phyloP scores from a whole-genome alignment of 2,888 invertebrate genomes.

The Saturnia pavonia region DNA sequence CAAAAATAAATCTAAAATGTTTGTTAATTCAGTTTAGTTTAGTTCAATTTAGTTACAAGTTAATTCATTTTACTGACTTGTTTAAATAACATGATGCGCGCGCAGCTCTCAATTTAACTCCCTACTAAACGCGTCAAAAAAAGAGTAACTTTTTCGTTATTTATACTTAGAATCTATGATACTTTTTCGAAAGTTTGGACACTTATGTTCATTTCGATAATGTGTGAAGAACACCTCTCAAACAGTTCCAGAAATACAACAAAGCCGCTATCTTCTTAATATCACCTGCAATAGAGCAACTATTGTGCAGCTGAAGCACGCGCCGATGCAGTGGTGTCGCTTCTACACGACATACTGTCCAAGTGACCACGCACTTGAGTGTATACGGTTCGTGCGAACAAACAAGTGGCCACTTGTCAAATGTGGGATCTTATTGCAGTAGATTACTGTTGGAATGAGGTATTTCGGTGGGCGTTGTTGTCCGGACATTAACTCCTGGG shows the following conservation, averaged over 20 bases:
- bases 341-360: constrained; percentile 30
- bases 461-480: constrained; percentile 47
- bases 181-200: background rate
- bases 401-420: constrained; percentile 26
- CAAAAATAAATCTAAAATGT: too few relatives aligned
- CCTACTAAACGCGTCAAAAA: too few relatives aligned
- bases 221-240: background rate
- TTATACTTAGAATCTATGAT: background rate
- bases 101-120: too few relatives aligned
- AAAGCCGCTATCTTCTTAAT: constrained; percentile 5
- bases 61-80: too few relatives aligned
- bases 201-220: background rate
- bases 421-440: constrained; percentile 32
- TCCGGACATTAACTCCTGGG: constrained; percentile 22
- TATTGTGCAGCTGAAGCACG: background rate
- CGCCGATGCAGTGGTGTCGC: background rate
- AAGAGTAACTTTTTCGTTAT: too few relatives aligned
- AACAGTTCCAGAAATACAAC: background rate
- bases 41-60: too few relatives aligned
- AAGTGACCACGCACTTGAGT: constrained; percentile 53
- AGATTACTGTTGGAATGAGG: constrained; percentile 32
- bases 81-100: too few relatives aligned
- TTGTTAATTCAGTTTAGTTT: too few relatives aligned
- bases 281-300: background rate
- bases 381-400: constrained; percentile 28